These are phyloP conservation scores for Sialis fuliginosa DNA, from an alignment of 2,888 invertebrate genomes.

Conservation along the genomic window DNA sequence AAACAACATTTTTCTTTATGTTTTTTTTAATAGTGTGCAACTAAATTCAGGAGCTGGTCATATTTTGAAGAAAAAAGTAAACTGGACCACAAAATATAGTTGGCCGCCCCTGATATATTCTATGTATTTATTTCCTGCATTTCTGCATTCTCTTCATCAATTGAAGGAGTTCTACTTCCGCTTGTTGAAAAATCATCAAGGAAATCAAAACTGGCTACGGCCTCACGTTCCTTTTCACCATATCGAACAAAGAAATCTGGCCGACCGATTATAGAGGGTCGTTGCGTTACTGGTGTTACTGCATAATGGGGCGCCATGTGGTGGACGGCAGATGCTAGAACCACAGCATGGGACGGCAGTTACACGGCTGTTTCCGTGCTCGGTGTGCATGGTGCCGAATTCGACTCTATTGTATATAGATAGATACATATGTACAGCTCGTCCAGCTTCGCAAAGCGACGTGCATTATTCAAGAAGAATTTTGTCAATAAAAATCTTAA, in stretches of 20 bases:
- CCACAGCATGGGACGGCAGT: conserved; percentile 13
- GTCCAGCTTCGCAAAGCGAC: conserved; percentile 6
- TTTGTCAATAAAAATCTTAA: conserved; percentile 1
- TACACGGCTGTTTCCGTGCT: conserved; percentile 27
- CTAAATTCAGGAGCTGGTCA: too few species aligned
- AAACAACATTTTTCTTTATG: too few species aligned
- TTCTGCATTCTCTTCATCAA: conserved; percentile 8
- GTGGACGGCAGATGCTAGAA: conserved; percentile 42
- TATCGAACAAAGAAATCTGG: conserved; percentile 61
- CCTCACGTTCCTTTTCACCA: conserved; percentile 59
- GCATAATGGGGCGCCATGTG: conserved; percentile 31
- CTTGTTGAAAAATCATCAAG: conserved; percentile 44
- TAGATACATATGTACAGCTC: conserved; percentile 13
- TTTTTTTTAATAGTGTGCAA: too few species aligned
- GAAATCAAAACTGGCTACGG: conserved; percentile 65
- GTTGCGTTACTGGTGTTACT: conserved; percentile 21
- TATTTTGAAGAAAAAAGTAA: background rate
- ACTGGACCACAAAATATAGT: background rate
- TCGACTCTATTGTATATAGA: conserved; percentile 9
- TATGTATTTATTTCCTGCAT: background rate
- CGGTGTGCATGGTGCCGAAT: conserved; percentile 27
- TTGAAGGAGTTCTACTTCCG: conserved; percentile 11
- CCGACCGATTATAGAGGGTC: conserved; percentile 59
- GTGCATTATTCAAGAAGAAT: conserved; percentile 5
- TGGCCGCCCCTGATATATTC: background rate